These are phyloP conservation scores for Maniola jurtina DNA, from an alignment of 1,140 invertebrate genomes.

Conservation along the genomic window DNA sequence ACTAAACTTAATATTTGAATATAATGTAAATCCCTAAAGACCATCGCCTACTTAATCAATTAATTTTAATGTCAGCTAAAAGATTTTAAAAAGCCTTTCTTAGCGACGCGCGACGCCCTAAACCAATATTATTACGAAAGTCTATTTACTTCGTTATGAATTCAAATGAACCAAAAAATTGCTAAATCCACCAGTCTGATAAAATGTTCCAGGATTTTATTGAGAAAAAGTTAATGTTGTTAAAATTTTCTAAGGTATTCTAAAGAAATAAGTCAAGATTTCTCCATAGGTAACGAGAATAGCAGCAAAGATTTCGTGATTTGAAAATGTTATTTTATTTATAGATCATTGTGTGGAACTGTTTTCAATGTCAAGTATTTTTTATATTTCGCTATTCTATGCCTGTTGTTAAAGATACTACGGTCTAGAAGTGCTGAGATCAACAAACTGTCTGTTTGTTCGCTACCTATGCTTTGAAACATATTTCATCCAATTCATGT, in stretches of 20 bases:
- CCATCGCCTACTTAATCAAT: too few species aligned
- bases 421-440: too few species aligned
- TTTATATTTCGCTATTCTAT: too few species aligned
- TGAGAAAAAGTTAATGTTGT: background rate
- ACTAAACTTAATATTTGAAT: too few species aligned
- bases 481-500: too few species aligned
- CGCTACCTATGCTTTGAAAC: too few species aligned
- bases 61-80: too few species aligned
- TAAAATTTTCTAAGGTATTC: background rate
- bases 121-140: background rate
- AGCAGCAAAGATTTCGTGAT: background rate
- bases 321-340: background rate
- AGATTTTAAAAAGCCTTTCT: background rate
- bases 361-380: too few species aligned
- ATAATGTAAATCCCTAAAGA: too few species aligned
- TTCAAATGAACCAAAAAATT: background rate
- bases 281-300: background rate
- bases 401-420: too few species aligned
- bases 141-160: background rate
- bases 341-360: too few species aligned
- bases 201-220: background rate
- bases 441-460: too few species aligned
- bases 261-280: background rate
- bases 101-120: background rate
- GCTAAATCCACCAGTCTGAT: background rate